Conservation (phyloP, 2,113 vertebrate species). For the Cairina moschata region DNA sequence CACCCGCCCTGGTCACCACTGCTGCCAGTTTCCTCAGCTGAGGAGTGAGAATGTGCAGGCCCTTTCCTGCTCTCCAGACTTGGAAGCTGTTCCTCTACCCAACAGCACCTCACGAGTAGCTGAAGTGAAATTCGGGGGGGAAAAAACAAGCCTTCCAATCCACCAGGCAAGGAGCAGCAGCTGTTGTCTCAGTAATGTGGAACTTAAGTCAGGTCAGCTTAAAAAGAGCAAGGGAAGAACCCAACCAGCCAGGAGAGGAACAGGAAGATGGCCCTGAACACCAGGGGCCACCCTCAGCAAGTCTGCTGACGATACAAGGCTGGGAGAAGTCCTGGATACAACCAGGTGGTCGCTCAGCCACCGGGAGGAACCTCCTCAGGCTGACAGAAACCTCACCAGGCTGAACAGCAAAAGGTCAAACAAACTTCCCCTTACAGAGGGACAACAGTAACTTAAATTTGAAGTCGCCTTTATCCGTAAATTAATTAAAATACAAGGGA, state of each 20-base stretch:
- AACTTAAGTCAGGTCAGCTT: neutral
- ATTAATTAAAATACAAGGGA: neutral
- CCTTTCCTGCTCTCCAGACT: neutral
- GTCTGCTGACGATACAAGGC: neutral
- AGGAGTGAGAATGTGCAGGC: neutral
- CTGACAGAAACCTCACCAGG: neutral
- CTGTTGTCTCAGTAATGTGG: neutral
- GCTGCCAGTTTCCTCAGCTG: neutral
- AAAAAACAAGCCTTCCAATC: neutral
- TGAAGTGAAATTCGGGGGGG: accelerated
- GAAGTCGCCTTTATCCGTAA: neutral
- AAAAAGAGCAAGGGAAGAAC: neutral
- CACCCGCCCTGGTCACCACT: neutral
- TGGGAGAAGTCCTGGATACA: neutral
- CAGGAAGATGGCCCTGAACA: neutral
- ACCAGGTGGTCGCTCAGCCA: neutral
- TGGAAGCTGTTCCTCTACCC: neutral
- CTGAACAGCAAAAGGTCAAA: neutral
- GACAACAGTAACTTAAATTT: neutral
- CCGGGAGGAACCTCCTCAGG: neutral
- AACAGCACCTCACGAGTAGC: neutral
- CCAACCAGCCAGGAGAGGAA: neutral
- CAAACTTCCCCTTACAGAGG: neutral
- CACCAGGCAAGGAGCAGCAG: neutral
- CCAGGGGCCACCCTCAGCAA: accelerated